Base-by-base conservation (phyloP, 2,888 invertebrate genomes). In the Elegia similella region DNA sequence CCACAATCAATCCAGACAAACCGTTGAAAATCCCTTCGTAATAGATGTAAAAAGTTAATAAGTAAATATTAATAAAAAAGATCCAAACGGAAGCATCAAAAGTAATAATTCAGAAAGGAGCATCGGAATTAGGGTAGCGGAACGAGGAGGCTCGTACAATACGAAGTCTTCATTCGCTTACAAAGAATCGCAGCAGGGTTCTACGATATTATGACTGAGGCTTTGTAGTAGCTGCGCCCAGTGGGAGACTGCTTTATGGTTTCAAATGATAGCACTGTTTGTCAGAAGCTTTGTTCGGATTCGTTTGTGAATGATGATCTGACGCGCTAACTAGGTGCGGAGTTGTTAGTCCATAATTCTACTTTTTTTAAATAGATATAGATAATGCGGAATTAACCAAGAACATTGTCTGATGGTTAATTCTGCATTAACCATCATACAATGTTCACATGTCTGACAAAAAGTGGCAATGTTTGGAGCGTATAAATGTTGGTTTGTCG, bases 181-280 rank as follows among this genome's bases (percentile, higher is more conserved):
- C 91, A 90, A 90, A 88, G 86, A 84, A 82, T 73, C 90, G 58
- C 91, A 89, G 89, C 90, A 90, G 90, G 91, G 86, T 78, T 77
- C 87, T 84, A 79, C 80, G 81, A 88, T 90, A 91, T 90, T 90
- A 86, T 90, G 87, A 85, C 78, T 82, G 48, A 76, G 82, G 83
- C 88, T 90, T 91, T 90, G 89, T 90, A 76, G 87, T 84, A 83
- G 86, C 87, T 84, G 73, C 78, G 73, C 72, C 62, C 89, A 86
- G 89, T 89, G 83, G 90, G 89, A 83, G 80, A 86, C 81, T 86
- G 84, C 88, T 90, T 89, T 90, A 90, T 84, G 89, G 89, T 86
- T 89, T 86, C 85, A 84, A 90, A 91, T 91, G 90, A 90, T 91
- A 88, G 86, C 87, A 90, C 80, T 86, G 89, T 89, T 88, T 87